These are phyloP conservation scores for Tipula vernalis DNA, from an alignment of 2,888 invertebrate genomes.

Conservation along the genomic window DNA sequence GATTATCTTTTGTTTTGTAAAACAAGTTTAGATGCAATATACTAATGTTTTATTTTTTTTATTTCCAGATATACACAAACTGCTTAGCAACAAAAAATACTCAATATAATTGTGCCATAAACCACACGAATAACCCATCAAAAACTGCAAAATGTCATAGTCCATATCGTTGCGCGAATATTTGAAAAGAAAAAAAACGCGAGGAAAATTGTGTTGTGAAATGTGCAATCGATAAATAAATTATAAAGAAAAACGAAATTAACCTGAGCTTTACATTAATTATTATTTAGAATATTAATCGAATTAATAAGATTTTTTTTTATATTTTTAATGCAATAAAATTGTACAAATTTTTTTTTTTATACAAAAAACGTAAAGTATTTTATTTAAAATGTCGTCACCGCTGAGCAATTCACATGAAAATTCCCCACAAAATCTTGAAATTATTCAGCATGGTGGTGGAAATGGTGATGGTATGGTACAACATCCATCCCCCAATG, in stretches of 20 bases:
- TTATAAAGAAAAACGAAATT: not conserved
- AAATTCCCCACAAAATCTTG: not conserved
- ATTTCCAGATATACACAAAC: not conserved
- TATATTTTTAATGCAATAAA: not conserved
- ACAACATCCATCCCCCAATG: not conserved
- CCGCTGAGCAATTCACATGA: not conserved
- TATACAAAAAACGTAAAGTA: not conserved
- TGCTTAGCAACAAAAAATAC: not conserved
- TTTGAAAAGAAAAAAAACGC: not conserved
- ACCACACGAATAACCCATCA: not conserved
- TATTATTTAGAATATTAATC: not conserved
- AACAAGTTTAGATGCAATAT: not conserved
- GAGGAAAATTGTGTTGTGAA: not conserved
- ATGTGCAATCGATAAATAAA: not conserved
- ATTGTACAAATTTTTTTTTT: not conserved
- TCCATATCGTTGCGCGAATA: not conserved
- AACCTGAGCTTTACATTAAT: not conserved
- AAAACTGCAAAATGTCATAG: not conserved
- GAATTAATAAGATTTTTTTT: not conserved
- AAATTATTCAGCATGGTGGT: slow-evolving; percentile 6
- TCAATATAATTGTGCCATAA: not conserved
- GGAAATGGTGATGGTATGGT: not conserved
- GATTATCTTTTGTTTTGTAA: no score
- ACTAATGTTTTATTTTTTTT: not conserved
- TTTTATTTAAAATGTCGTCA: not conserved